These are phyloP conservation scores for Crotalus viridis DNA, from an alignment of 2,113 vertebrate species.

Conservation along the genomic window DNA sequence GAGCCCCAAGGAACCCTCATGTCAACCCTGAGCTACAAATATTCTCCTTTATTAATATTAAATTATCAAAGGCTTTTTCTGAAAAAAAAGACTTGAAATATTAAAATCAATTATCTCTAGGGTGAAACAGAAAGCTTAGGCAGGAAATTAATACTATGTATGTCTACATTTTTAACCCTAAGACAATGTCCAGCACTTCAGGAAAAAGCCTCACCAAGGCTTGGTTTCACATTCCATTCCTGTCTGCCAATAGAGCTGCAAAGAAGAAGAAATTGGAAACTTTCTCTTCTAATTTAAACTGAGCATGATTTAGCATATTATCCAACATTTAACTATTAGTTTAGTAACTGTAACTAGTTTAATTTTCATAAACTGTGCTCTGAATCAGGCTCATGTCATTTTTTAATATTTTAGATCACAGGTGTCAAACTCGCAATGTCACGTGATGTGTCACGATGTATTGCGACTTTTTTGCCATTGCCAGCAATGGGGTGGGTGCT, in stretches of 20 bases:
- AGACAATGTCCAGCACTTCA: background rate
- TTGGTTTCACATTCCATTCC: background rate
- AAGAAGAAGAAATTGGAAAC: background rate
- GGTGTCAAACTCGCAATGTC: no score
- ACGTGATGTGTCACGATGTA: fast-evolving
- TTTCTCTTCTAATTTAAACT: background rate
- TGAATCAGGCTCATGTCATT: background rate
- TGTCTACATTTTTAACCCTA: background rate
- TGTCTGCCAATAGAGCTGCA: background rate
- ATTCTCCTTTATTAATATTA: background rate
- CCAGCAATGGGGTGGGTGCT: no score
- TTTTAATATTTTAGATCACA: background rate
- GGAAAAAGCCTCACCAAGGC: background rate
- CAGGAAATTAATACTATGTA: background rate
- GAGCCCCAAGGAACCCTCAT: no score
- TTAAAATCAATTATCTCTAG: background rate
- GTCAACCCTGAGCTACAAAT: no score
- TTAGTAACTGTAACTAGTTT: background rate
- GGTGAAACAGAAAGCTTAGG: background rate
- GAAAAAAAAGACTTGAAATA: background rate
- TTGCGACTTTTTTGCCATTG: no score
- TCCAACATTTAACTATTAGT: background rate
- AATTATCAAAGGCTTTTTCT: background rate
- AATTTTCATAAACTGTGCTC: background rate
- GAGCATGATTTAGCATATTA: background rate